phyloP scores from a whole-genome alignment of 2,797 vertebrate genomes.

The Arctocebus calabarensis region DNA sequence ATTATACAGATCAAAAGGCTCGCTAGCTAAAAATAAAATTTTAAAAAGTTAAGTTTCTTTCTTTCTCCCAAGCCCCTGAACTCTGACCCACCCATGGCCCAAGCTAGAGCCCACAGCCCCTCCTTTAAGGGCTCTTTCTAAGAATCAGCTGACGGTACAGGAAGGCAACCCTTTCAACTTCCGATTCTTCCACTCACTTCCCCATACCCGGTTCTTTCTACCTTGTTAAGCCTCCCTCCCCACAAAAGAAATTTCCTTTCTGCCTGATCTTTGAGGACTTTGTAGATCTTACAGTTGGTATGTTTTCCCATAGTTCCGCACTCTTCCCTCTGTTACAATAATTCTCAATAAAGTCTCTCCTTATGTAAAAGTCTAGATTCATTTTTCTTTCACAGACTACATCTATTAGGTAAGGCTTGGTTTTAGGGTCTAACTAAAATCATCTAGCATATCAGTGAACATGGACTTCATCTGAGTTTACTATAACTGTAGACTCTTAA shows the following conservation, averaged over 20 bases:
- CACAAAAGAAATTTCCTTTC: background rate
- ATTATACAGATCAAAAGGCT: slow-evolving; percentile 19
- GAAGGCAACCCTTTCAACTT: background rate
- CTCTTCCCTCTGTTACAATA: background rate
- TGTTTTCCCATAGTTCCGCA: background rate
- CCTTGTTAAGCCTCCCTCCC: background rate
- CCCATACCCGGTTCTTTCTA: background rate
- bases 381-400: slow-evolving; percentile 7
- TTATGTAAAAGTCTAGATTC: background rate
- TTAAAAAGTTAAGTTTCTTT: background rate
- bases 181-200: background rate
- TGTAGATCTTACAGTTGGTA: background rate
- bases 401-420: background rate
- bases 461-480: background rate
- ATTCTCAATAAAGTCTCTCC: background rate
- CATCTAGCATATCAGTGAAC: background rate
- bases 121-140: background rate
- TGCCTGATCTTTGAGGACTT: background rate
- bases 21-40: background rate
- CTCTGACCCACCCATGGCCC: background rate
- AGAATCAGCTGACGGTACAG: background rate
- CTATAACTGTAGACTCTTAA: background rate
- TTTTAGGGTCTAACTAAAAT: slow-evolving; percentile 22
- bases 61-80: background rate
- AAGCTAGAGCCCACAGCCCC: background rate